Evolutionary conservation across 2,797 vertebrate genomes (phyloP).

Genomic region (Schizopygopsis malacanthus): DNA sequence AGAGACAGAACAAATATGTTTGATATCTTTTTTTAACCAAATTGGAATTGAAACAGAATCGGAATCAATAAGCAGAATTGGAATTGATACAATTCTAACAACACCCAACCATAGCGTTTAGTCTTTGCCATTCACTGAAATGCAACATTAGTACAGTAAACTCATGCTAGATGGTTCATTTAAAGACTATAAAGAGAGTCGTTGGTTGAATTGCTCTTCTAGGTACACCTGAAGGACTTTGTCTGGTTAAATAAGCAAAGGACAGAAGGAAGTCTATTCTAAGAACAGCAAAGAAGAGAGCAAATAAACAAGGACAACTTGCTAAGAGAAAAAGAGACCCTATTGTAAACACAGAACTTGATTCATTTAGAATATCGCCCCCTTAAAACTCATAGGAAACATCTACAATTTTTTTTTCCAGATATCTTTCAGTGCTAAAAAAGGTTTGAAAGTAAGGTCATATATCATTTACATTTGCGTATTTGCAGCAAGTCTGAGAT

Average conservation of each 20-base stretch:
- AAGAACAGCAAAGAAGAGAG: background rate
- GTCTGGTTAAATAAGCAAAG: background rate
- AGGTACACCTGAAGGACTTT: conserved; percentile 1
- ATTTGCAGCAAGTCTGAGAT: conserved; percentile 30
- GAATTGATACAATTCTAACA: no score
- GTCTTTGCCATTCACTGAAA: background rate
- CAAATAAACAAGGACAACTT: background rate
- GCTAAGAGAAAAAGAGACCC: background rate
- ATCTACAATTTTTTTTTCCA: background rate
- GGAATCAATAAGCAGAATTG: no score
- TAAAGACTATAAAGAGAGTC: background rate
- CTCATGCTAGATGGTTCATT: background rate
- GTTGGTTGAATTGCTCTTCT: background rate
- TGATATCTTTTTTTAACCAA: background rate
- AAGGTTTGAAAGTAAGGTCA: background rate
- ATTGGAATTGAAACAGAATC: background rate
- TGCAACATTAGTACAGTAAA: background rate
- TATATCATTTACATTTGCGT: background rate
- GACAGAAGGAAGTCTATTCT: background rate
- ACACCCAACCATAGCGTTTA: no score
- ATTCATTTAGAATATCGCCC: background rate
- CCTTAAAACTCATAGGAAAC: background rate
- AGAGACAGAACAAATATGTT: background rate
- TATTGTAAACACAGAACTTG: background rate
- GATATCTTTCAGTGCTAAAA: no score